Evolutionary conservation across 2,888 invertebrate species (phyloP).

Genomic region (Ornithoptera priamus): DNA sequence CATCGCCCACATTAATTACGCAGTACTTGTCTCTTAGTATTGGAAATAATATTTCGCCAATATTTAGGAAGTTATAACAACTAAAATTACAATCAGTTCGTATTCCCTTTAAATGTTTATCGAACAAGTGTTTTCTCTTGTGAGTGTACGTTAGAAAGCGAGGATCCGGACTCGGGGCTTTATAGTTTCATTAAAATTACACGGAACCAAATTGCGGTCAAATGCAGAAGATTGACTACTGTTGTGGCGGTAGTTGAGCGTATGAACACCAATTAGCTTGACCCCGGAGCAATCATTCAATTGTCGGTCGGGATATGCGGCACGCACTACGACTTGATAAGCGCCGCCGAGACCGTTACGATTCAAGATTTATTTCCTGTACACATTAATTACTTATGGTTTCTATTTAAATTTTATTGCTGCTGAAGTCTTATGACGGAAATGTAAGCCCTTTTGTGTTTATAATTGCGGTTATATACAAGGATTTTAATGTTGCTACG

Average conservation of each 20-base stretch:
- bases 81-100: background rate
- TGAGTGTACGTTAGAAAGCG: background rate
- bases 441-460: background rate
- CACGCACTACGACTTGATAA: conserved; percentile 20
- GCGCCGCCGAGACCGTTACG: conserved; percentile 11
- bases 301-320: conserved; percentile 29
- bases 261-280: conserved; percentile 44
- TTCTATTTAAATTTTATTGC: background rate
- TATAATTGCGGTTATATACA: background rate
- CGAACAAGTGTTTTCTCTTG: background rate
- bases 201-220: conserved; percentile 14
- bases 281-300: conserved; percentile 47
- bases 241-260: conserved; percentile 28
- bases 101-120: background rate
- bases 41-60: background rate
- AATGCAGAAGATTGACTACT: conserved; percentile 17
- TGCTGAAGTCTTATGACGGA: background rate
- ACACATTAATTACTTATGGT: background rate
- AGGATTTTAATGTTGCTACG: background rate
- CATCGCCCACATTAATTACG: background rate
- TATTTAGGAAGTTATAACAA: background rate
- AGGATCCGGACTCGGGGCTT: background rate
- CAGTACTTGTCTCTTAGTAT: background rate
- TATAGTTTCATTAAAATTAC: background rate
- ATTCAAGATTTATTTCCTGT: conserved; percentile 15